Conservation (phyloP, 2,113 vertebrate genomes). For the Pterocles burchelli region DNA sequence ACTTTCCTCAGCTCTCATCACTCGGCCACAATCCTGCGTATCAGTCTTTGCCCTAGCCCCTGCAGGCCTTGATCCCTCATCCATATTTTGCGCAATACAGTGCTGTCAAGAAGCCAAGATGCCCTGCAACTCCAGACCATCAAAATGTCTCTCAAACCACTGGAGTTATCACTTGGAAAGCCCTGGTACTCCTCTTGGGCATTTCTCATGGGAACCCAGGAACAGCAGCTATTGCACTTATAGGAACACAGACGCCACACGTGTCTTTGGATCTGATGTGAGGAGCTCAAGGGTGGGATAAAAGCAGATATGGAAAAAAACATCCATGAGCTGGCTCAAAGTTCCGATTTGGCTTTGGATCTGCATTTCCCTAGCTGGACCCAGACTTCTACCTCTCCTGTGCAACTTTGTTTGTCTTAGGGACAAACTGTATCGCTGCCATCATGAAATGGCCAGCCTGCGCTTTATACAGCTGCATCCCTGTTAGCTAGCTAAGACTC, state of each 20-base stretch:
- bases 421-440: not conserved
- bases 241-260: not conserved
- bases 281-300: not conserved
- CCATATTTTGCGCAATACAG: not conserved
- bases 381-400: not conserved
- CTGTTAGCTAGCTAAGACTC: not conserved
- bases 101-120: not conserved
- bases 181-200: not conserved
- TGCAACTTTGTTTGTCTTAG: not conserved
- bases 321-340: not conserved
- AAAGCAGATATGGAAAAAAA: not conserved
- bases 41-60: not conserved
- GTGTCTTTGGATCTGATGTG: not conserved
- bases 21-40: not conserved
- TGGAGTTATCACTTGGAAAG: not conserved
- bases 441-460: not conserved
- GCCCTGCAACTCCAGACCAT: not conserved
- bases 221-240: not conserved
- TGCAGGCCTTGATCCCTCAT: not conserved
- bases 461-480: not conserved
- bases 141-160: not conserved
- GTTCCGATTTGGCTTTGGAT: not conserved
- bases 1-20: not conserved
- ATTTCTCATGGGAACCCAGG: not conserved
- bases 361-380: not conserved